A percentile compares a stretch with the other conserved stretches of the same genome.
These are phyloP conservation scores for Druceiella hillmani DNA, from an alignment of 2,888 invertebrate genomes.

Conservation along the genomic window DNA sequence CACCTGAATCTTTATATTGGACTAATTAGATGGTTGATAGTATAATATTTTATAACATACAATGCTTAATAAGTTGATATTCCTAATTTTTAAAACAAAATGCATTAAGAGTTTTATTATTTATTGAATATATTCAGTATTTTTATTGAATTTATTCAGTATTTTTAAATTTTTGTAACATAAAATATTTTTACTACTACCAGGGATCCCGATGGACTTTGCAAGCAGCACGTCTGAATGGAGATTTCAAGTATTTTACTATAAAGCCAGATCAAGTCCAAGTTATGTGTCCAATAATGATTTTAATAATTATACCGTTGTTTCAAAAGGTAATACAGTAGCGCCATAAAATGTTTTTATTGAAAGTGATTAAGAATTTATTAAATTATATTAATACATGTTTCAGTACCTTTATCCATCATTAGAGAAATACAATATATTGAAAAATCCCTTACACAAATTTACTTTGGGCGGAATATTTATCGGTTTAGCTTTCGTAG, in stretches of 20 bases:
- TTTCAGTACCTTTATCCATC: conserved; percentile 60
- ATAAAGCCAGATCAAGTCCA: conserved; percentile 85
- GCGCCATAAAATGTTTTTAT: conserved; percentile 27
- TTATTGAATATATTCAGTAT: no score
- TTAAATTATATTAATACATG: conserved; percentile 36
- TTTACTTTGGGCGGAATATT: conserved; percentile 72
- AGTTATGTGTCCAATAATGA: conserved; percentile 68
- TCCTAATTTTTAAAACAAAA: no score
- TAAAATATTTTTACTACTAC: conserved; percentile 5
- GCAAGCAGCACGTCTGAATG: conserved; percentile 75
- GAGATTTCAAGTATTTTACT: conserved; percentile 54
- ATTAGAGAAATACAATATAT: conserved; percentile 52
- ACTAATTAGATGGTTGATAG: no score
- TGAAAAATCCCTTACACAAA: conserved; percentile 68
- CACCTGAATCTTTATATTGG: no score
- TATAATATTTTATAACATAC: no score
- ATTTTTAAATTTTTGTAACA: no score
- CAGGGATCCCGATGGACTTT: conserved; percentile 77
- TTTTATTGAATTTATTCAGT: no score
- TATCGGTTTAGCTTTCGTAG: conserved; percentile 69
- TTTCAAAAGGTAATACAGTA: conserved; percentile 53
- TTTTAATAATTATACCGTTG: conserved; percentile 67
- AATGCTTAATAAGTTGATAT: no score
- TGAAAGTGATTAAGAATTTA: conserved; percentile 26
- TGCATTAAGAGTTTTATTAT: no score